Percentiles rank a stretch among this genome's conserved stretches.
These are phyloP conservation scores for Amblyjoppa fuscipennis DNA, from an alignment of 2,888 invertebrate genomes.

Conservation along the genomic window DNA sequence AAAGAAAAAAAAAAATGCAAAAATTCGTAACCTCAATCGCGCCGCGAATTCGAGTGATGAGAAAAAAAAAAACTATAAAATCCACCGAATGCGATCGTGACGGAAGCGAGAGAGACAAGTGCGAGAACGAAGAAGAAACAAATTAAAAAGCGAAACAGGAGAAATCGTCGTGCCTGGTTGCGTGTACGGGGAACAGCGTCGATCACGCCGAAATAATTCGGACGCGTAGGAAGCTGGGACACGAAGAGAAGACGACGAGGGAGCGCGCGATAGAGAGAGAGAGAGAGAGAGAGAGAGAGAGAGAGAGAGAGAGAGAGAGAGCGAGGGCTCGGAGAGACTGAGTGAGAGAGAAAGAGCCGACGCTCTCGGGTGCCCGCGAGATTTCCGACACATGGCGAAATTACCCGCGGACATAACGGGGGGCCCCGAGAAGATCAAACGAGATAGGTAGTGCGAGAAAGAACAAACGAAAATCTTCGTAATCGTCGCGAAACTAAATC, in stretches of 20 bases:
- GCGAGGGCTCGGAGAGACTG: constrained; percentile 17
- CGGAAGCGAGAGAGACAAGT: constrained; percentile 28
- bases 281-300: constrained; percentile 23
- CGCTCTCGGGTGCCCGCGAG: constrained; percentile 56
- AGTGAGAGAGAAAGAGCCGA: constrained; percentile 32
- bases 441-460: background rate
- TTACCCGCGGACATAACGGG: constrained; percentile 15
- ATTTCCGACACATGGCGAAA: constrained; percentile 67
- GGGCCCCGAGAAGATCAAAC: background rate
- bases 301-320: constrained; percentile 16
- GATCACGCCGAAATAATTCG: constrained; percentile 57
- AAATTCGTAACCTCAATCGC: constrained; percentile 59
- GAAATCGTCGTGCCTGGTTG: background rate
- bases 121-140: background rate
- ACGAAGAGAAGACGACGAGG: constrained; percentile 58
- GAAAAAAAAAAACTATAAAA: background rate
- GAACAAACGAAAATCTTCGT: background rate
- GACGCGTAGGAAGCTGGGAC: constrained; percentile 57
- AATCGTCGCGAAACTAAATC: background rate
- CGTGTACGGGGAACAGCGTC: constrained; percentile 4
- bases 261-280: constrained; percentile 21
- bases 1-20: background rate
- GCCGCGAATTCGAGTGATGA: constrained; percentile 9
- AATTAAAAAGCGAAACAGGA: background rate
- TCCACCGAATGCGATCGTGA: background rate